Evolutionary conservation across 2,797 vertebrate species (phyloP), one percentile per base, ranked within the genome.

Genomic region (Catharus ustulatus): DNA sequence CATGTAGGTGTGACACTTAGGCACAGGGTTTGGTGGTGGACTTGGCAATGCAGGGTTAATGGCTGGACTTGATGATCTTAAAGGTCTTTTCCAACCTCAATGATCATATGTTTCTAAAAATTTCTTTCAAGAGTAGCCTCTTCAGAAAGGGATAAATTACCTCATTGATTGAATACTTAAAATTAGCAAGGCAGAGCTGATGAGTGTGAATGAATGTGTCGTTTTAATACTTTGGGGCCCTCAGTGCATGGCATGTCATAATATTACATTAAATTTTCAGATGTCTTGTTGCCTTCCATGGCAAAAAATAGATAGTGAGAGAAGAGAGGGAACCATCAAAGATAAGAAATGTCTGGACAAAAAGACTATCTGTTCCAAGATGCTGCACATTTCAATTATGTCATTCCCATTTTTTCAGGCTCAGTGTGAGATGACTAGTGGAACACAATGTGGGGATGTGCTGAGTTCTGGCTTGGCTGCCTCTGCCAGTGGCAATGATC

Each of bases 181-280:
- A 89, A 93, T 92, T 95, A 95, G 81, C 64, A 85, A 94, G 72
- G 32, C 82, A 94, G 82, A 89, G 30, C 42, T 89, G 80, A 51
- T 55, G 66, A 94, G 24, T 43, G 32, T 86, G 83, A 96, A 76
- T 93, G 75, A 87, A 94, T 91, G 48, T 68, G 49, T 71, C 27
- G 3, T 87, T 92, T 83, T 72, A 93, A 74, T 87, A 89, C 42
- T 92, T 93, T 77, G 64, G 40, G 38, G n/a, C 57, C 74, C 89
- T 92, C 64, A 61, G 14, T 77, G 81, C 82, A 45, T 43, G 61
- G 36, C 11, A 83, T 77, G 76, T 85, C 91, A 83, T 92, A 95
- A 93, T 91, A 96, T 46, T 87, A 26, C 75, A 95, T 95, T 94
- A 94, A 89, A 74, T 92, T 91, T 95, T 93, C 55, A 94, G 64